A percentile compares a stretch with the other conserved stretches of the same genome.
Conservation (phyloP, 1,140 invertebrate species). For the Orchestia grillus region DNA sequence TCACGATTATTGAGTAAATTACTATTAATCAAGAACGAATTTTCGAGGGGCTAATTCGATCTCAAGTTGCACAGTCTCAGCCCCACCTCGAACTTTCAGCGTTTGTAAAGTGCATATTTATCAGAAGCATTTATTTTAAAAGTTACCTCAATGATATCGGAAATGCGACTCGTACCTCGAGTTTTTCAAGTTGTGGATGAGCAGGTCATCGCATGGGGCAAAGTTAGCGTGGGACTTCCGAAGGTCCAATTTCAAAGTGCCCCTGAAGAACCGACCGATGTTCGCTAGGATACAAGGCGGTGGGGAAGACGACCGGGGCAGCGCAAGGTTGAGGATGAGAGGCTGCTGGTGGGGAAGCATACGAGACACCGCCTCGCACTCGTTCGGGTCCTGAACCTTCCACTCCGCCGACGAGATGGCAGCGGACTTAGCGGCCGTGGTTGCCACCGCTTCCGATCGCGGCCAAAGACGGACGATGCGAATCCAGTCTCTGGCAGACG, state of each 20-base stretch:
- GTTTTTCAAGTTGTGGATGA: background rate
- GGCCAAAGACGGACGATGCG: background rate
- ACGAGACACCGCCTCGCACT: background rate
- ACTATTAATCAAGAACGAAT: too few relatives aligned
- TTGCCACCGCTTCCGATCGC: background rate
- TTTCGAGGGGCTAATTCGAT: too few relatives aligned
- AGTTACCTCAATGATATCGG: too few relatives aligned
- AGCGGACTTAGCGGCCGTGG: background rate
- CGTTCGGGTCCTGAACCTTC: background rate
- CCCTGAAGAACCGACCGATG: background rate
- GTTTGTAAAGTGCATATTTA: too few relatives aligned
- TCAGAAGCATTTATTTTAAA: too few relatives aligned
- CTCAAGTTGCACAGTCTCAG: too few relatives aligned
- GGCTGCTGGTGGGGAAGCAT: constrained; percentile 19
- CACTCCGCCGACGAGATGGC: background rate
- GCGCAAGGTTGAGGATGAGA: background rate
- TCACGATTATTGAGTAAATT: too few relatives aligned
- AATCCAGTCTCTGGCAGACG: background rate
- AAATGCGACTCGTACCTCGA: background rate
- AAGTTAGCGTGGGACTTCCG: background rate
- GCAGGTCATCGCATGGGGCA: background rate
- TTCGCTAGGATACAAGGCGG: background rate
- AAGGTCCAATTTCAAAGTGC: background rate
- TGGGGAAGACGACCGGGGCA: background rate
- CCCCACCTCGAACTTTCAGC: too few relatives aligned